Conservation (phyloP, 2,888 invertebrate species). For the Melipona bicolor region DNA sequence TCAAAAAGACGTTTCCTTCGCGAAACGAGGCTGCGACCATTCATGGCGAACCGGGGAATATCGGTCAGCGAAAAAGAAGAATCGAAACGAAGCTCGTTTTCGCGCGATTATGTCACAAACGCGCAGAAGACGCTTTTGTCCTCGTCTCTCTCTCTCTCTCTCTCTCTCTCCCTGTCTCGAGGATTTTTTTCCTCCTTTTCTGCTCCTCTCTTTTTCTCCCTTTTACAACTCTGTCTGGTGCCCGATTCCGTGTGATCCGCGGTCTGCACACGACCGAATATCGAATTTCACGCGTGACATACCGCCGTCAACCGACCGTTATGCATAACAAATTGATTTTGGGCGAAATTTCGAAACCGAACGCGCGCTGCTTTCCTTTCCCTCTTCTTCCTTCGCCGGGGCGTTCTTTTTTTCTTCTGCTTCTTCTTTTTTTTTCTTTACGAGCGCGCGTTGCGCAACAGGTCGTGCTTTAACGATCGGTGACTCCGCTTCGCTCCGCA, state of each 20-base stretch:
- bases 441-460: slow-evolving; percentile 7
- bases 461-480: neutral
- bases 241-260: slow-evolving; percentile 20
- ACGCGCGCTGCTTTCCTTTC: neutral
- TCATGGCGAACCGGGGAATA: slow-evolving; percentile 26
- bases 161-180: neutral
- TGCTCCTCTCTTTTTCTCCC: neutral
- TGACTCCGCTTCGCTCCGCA: neutral
- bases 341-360: slow-evolving; percentile 44
- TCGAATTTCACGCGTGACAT: slow-evolving; percentile 58
- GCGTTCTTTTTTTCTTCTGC: neutral
- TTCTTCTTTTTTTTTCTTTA: too few relatives aligned
- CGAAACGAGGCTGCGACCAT: slow-evolving; percentile 17
- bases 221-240: neutral
- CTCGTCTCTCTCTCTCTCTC: slow-evolving; percentile 12
- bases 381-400: neutral
- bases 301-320: slow-evolving; percentile 32
- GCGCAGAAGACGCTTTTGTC: slow-evolving; percentile 34
- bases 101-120: slow-evolving; percentile 63
- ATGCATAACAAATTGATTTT: slow-evolving; percentile 49
- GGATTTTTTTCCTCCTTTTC: neutral
- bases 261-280: slow-evolving; percentile 15
- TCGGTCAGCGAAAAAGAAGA: slow-evolving; percentile 24
- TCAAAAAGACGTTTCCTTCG: slow-evolving; percentile 13
- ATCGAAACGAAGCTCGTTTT: slow-evolving; percentile 42